Base-by-base conservation (phyloP, 2,113 vertebrate genomes). In the Brachionichthys hirsutus region DNA sequence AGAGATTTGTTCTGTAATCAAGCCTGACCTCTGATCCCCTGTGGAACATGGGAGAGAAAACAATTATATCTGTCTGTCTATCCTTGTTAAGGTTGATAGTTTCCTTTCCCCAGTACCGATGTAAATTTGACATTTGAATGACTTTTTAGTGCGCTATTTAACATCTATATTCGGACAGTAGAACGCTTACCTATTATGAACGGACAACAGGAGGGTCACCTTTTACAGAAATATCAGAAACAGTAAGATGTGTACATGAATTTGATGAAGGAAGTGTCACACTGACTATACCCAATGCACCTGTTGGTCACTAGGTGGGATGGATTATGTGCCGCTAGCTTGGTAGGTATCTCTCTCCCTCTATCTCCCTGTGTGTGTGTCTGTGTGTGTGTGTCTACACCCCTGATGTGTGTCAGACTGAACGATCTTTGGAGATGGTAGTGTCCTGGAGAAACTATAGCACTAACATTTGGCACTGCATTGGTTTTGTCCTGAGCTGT, bases 381-480 rank as follows among this genome's bases (percentile, higher is more conserved):
- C 12, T 43, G 38, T 57, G 22, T 55, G 62, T 54, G 30, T 51
- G 20, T 47, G 60, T 51, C 12, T 51, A 66, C 55, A 60, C 67
- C 55, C 63, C 53, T 68, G 68, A 58, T 75, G 75, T 64, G 68
- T 82, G 71, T 83, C 74, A 77, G 77, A 77, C 24, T 73, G 67
- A 75, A 55, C 3, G 53, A 57, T 78, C 81, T 76, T 73, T 47
- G 45, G 84, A 75, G 81, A 79, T 34, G 40, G 24, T 42, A 12
- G 57, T 64, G 50, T 70, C 75, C 48, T 49, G 60, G 67, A 84
- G 74, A 48, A 78, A 44, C 60, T 67, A n/a, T n/a, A 66, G 82
- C 62, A 51, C 66, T 54, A 86, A 84, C 88, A 89, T 86, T 85
- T 90, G 85, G 80, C 50, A 54, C 58, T 16, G 46, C 47, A 44